These are phyloP conservation scores for Myiotriccus ornatus DNA, from an alignment of 2,797 vertebrate species.

Conservation along the genomic window DNA sequence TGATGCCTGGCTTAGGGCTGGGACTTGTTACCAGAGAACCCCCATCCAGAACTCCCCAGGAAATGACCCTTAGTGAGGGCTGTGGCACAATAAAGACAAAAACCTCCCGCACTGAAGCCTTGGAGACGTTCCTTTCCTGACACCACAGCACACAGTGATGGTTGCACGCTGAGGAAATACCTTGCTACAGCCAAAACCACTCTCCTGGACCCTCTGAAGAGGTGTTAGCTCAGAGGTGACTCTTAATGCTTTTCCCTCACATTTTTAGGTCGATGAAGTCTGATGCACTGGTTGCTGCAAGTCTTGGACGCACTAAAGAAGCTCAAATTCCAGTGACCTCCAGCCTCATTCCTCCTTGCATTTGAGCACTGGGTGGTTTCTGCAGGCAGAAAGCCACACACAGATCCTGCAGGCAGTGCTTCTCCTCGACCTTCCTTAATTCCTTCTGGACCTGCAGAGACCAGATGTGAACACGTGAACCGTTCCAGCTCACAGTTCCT, in stretches of 20 bases:
- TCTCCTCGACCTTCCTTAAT: background rate
- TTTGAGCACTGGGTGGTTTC: background rate
- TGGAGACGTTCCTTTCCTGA: background rate
- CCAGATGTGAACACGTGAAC: rapidly evolving
- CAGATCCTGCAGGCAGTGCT: background rate
- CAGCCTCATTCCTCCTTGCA: background rate
- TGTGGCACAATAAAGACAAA: background rate
- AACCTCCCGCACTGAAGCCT: background rate
- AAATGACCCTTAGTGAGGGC: background rate
- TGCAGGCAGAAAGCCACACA: background rate
- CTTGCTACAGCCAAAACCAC: background rate
- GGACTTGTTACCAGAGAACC: background rate
- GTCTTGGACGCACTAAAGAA: background rate
- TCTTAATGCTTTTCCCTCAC: background rate
- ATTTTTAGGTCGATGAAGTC: background rate
- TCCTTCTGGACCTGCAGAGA: background rate
- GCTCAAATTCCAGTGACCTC: background rate
- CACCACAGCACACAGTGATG: background rate
- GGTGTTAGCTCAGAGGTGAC: background rate
- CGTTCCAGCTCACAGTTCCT: background rate
- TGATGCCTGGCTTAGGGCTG: background rate
- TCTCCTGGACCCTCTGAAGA: background rate
- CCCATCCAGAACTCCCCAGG: background rate
- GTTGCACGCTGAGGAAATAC: background rate
- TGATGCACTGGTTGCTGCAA: background rate